Base-by-base conservation (phyloP, 1,140 invertebrate species). In the Aphelinus atriplicis region DNA sequence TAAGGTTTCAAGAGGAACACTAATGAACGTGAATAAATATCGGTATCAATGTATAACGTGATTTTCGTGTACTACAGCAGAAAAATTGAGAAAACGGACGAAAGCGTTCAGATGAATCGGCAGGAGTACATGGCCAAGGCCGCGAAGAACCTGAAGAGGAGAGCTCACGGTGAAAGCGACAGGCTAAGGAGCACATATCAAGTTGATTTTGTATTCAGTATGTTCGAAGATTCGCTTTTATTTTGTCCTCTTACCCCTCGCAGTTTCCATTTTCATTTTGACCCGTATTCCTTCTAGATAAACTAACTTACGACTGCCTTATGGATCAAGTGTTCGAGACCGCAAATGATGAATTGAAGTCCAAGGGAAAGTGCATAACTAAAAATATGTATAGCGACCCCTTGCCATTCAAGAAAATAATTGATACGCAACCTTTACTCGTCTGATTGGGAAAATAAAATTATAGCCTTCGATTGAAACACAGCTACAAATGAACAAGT, bases 181-280 rank as follows among this genome's bases (percentile, higher is more conserved):
- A n/a, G 7, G 51, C 58, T 65, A 0, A 50, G 26, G 60, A 75
- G 53, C 7, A 55, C 46, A 48, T 64, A 65, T 70, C 73, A 75
- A 64, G 43, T 63, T 56, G 58, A 57, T 57, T 75, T 43, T 53
- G 26, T 1, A 53, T 0, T 1, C 3, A 50, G 73, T 69, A 74
- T 57, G 46, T 47, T 50, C 26, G 26, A 26, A 26, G 26, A 26
- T 26, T 26, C 26, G 26, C 26, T 26, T 26, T 26, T 26, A 26
- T 26, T 26, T 26, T 26, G 26, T 26, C 0, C 26, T 26, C 26
- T 26, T 26, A 26, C 26, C 26, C 26, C 26, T 26, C 26, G 26
- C 26, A 26, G 26, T 26, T 26, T 26, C 26, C 26, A 0, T 26
- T 26, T 26, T 26, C 26, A 26, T 26, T 26, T 26, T 26, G 26